A percentile compares a stretch with the other conserved stretches of the same genome.
Conservation (phyloP, 2,888 invertebrate species). For the Crepidodera aurea region DNA sequence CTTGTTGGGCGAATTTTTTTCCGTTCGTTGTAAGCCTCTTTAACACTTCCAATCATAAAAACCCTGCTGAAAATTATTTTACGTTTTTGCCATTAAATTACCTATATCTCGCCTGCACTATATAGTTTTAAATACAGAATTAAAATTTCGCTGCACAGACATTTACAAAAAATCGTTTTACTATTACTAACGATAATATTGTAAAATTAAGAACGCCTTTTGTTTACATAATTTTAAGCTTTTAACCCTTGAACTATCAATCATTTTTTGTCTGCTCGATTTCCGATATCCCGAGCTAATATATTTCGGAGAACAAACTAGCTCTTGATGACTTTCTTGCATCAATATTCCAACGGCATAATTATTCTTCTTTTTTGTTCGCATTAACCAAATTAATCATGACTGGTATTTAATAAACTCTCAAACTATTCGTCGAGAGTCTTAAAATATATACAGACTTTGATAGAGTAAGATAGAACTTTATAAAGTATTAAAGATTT, state of each 20-base stretch:
- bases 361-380: slow-evolving; percentile 27
- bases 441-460: neutral
- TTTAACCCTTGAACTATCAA: slow-evolving; percentile 9
- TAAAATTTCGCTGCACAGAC: too few relatives aligned
- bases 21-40: too few relatives aligned
- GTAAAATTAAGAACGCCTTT: slow-evolving; percentile 2
- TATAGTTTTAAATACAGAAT: too few relatives aligned
- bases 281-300: slow-evolving; percentile 23
- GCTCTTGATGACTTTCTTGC: slow-evolving; percentile 28
- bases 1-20: too few relatives aligned
- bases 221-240: neutral
- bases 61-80: too few relatives aligned
- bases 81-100: too few relatives aligned
- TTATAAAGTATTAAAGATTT: too few relatives aligned
- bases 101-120: too few relatives aligned
- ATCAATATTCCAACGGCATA: slow-evolving; percentile 18
- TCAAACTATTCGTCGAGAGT: slow-evolving; percentile 1
- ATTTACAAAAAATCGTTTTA: too few relatives aligned
- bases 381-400: slow-evolving; percentile 22
- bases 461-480: too few relatives aligned
- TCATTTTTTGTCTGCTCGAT: slow-evolving; percentile 21
- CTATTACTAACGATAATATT: too few relatives aligned
- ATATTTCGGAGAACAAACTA: slow-evolving; percentile 32
- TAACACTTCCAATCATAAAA: too few relatives aligned
- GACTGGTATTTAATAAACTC: slow-evolving; percentile 19